Percentiles rank a stretch among this genome's conserved stretches.
Conservation (phyloP, 2,888 invertebrate genomes). For the Acanthacorydalis orientalis region DNA sequence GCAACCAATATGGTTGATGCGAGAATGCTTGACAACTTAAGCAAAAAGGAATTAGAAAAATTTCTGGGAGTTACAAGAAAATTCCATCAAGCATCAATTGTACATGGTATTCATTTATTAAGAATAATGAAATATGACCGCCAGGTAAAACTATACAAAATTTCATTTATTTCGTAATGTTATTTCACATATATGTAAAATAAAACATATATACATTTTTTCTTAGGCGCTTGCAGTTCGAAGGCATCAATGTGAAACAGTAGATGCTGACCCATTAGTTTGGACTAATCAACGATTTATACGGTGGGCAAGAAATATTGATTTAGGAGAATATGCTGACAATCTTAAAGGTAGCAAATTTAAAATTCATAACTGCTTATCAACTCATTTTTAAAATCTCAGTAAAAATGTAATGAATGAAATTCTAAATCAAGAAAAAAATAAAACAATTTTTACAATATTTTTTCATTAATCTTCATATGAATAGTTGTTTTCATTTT, state of each 20-base stretch:
- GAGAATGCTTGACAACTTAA: slow-evolving; percentile 79
- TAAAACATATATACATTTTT: slow-evolving; percentile 11
- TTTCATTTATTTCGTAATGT: not conserved
- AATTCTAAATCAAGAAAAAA: too few relatives aligned
- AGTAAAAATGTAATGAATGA: too few relatives aligned
- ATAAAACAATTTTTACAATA: too few relatives aligned
- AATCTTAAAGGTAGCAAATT: slow-evolving; percentile 60
- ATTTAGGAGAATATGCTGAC: slow-evolving; percentile 84
- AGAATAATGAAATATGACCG: slow-evolving; percentile 85
- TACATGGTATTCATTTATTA: slow-evolving; percentile 83
- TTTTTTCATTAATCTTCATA: too few relatives aligned
- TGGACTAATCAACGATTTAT: slow-evolving; percentile 94
- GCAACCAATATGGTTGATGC: slow-evolving; percentile 83
- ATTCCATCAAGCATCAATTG: slow-evolving; percentile 87
- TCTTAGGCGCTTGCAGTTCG: slow-evolving; percentile 67
- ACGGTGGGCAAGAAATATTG: slow-evolving; percentile 85
- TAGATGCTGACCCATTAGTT: slow-evolving; percentile 80
- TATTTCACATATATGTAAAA: not conserved
- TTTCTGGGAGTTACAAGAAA: slow-evolving; percentile 82
- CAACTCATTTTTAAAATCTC: too few relatives aligned
- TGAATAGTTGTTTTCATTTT: too few relatives aligned
- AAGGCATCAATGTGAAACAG: slow-evolving; percentile 73
- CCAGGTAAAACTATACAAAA: slow-evolving; percentile 39
- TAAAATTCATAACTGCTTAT: too few relatives aligned
- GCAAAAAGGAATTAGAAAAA: slow-evolving; percentile 88